These are phyloP conservation scores for Cyclargus thomasi DNA, from an alignment of 1,140 invertebrate genomes.

Conservation along the genomic window DNA sequence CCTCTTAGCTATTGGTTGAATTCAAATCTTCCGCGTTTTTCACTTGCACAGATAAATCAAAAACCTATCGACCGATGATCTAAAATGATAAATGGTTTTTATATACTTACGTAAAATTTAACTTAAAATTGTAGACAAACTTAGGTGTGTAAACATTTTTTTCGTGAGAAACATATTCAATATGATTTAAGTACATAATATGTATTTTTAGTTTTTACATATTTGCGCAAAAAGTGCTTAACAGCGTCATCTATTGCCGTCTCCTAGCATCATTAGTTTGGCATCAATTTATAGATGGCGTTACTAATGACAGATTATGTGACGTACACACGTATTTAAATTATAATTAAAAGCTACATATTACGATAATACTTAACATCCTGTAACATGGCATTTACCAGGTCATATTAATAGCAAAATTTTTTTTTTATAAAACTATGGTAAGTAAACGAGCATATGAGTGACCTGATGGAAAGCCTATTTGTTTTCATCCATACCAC, in stretches of 20 bases:
- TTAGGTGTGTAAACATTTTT: neutral
- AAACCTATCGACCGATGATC: slow-evolving; percentile 52
- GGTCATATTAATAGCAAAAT: too few relatives aligned
- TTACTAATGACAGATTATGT: neutral
- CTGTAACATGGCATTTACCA: too few relatives aligned
- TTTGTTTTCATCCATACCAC: too few relatives aligned
- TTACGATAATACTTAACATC: too few relatives aligned
- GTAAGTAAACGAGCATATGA: too few relatives aligned
- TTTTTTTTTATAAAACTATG: too few relatives aligned
- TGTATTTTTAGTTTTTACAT: too few relatives aligned
- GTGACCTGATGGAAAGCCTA: too few relatives aligned
- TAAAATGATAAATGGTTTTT: slow-evolving; percentile 22
- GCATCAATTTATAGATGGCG: neutral
- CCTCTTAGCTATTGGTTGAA: slow-evolving; percentile 46
- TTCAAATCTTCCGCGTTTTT: slow-evolving; percentile 48
- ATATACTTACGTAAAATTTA: neutral
- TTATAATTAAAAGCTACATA: too few relatives aligned
- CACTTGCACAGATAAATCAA: slow-evolving; percentile 6
- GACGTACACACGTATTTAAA: too few relatives aligned
- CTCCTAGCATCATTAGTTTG: neutral
- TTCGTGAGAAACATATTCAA: too few relatives aligned
- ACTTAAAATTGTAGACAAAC: neutral
- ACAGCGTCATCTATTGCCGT: neutral
- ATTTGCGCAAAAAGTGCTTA: neutral
- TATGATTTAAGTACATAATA: too few relatives aligned